A percentile compares a stretch with the other conserved stretches of the same genome.
These are phyloP conservation scores for Lycaena phlaeas DNA, from an alignment of 2,888 invertebrate species.

Conservation along the genomic window DNA sequence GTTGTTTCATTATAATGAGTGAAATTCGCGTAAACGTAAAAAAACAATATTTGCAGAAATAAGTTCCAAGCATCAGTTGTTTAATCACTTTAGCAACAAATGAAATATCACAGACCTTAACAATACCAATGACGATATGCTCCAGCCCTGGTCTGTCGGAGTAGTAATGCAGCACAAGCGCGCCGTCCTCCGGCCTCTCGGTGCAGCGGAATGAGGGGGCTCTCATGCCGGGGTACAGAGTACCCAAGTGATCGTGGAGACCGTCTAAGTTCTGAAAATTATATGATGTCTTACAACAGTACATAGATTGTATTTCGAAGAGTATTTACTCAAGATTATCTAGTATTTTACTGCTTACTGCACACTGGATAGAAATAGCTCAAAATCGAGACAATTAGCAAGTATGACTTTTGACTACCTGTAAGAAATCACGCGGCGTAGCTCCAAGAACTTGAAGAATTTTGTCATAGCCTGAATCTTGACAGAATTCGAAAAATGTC, in stretches of 20 bases:
- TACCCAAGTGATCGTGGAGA: slow-evolving; percentile 94
- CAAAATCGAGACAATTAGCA: too few species aligned
- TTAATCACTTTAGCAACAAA: too few species aligned
- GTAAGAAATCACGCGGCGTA: slow-evolving; percentile 94
- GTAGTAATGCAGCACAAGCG: slow-evolving; percentile 94
- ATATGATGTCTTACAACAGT: background rate
- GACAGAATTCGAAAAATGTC: slow-evolving; percentile 96
- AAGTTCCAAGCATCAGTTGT: too few species aligned
- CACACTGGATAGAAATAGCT: too few species aligned
- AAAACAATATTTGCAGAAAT: too few species aligned
- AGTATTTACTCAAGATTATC: too few species aligned
- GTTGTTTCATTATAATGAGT: too few species aligned
- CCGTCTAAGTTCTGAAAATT: slow-evolving; percentile 90
- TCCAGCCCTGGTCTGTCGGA: slow-evolving; percentile 95
- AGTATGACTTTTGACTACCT: too few species aligned
- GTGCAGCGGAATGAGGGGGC: slow-evolving; percentile 97
- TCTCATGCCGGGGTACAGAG: slow-evolving; percentile 94
- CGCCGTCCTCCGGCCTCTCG: slow-evolving; percentile 90
- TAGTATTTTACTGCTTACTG: too few species aligned
- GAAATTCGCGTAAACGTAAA: too few species aligned
- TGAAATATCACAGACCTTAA: too few species aligned
- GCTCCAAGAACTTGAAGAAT: slow-evolving; percentile 95
- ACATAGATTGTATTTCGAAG: too few species aligned
- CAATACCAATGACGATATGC: slow-evolving; percentile 97
- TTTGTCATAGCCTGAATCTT: slow-evolving; percentile 97